A percentile compares a stretch with the other conserved stretches of the same genome.
Conservation (phyloP, 2,888 invertebrate genomes). For the Furcula furcula region DNA sequence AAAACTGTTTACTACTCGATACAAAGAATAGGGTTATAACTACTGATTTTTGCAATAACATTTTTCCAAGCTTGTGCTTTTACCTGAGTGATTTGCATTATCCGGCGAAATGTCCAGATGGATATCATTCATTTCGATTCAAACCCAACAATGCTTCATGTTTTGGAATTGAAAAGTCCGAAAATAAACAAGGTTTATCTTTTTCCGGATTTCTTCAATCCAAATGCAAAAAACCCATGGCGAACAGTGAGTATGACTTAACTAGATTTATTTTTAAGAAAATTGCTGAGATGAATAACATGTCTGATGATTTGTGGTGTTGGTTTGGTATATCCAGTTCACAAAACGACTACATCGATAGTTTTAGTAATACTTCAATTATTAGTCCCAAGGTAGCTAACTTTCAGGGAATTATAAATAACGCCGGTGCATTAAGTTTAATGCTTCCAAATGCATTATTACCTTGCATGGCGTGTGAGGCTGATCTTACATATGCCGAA, state of each 20-base stretch:
- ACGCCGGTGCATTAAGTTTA: conserved; percentile 45
- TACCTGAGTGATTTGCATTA: conserved; percentile 57
- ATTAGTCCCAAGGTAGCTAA: not conserved
- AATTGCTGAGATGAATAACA: conserved; percentile 42
- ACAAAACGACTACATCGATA: conserved; percentile 7
- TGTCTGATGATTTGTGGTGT: conserved; percentile 53
- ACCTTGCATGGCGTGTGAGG: conserved; percentile 67
- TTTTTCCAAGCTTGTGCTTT: conserved; percentile 64
- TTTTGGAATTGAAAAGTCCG: conserved; percentile 57
- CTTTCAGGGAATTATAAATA: conserved; percentile 53
- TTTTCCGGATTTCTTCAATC: conserved; percentile 45
- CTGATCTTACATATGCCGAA: conserved; percentile 45
- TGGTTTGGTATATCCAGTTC: conserved; percentile 45
- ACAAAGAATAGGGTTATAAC: conserved; percentile 37
- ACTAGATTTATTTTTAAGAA: conserved; percentile 58
- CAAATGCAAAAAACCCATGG: conserved; percentile 56
- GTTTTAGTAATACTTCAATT: conserved; percentile 5
- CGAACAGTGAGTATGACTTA: conserved; percentile 32
- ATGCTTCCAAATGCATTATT: conserved; percentile 36
- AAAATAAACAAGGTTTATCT: conserved; percentile 34
- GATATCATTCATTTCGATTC: conserved; percentile 61
- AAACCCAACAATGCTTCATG: conserved; percentile 57
- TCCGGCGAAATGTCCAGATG: conserved; percentile 57
- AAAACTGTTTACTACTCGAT: conserved; percentile 62
- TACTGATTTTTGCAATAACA: conserved; percentile 51